These are phyloP conservation scores for Oscheius sp. DNA, from an alignment of 2,888 invertebrate genomes.

Conservation along the genomic window DNA sequence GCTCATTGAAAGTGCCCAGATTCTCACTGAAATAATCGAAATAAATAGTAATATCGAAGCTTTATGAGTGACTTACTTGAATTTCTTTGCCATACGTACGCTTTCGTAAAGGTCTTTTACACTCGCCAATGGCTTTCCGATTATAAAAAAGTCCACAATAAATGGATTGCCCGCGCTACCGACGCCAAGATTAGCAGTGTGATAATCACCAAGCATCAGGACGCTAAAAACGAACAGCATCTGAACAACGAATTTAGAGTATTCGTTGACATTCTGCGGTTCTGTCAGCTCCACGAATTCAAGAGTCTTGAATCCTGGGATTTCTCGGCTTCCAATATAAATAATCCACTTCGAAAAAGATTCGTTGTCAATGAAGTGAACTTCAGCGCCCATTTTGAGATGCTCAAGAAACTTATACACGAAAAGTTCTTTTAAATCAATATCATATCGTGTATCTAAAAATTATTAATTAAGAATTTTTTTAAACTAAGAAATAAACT, in stretches of 20 bases:
- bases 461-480: background rate
- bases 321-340: constrained; percentile 23
- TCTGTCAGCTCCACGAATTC: constrained; percentile 20
- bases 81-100: constrained; percentile 30
- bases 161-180: constrained; percentile 16
- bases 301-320: constrained; percentile 21
- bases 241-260: constrained; percentile 26
- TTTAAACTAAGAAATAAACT: constrained; percentile 31
- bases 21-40: constrained; percentile 29
- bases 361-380: constrained; percentile 22
- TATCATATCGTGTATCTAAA: constrained; percentile 14
- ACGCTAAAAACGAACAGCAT: constrained; percentile 26
- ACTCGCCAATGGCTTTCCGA: constrained; percentile 23
- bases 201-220: constrained; percentile 26
- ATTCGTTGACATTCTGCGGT: constrained; percentile 13
- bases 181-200: constrained; percentile 25
- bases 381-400: constrained; percentile 22
- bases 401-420: constrained; percentile 24
- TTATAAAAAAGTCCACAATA: constrained; percentile 30
- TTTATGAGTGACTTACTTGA: constrained; percentile 33
- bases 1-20: constrained; percentile 35
- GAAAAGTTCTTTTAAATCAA: constrained; percentile 19
- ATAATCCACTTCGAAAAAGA: constrained; percentile 11
- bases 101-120: constrained; percentile 30
- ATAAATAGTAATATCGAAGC: constrained; percentile 1